These are phyloP conservation scores for Sebastes fasciatus DNA, from an alignment of 2,113 vertebrate species.

Conservation along the genomic window DNA sequence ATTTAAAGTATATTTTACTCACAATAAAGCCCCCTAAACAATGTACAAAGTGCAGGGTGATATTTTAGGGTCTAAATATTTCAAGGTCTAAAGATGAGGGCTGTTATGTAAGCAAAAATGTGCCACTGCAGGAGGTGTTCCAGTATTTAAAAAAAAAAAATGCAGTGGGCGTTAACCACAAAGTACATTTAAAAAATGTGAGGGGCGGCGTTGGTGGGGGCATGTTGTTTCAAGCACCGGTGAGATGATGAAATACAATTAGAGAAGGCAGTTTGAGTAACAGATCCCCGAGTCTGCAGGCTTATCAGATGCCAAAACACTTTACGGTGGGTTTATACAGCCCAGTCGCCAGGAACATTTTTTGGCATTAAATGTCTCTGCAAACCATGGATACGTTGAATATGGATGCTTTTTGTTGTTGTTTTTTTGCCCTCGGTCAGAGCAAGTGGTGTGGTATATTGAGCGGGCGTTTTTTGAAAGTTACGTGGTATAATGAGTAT, in stretches of 20 bases:
- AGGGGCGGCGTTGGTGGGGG: neutral
- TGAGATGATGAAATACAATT: neutral
- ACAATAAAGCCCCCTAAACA: neutral
- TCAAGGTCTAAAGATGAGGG: neutral
- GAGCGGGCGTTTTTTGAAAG: no score
- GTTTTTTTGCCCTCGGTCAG: no score
- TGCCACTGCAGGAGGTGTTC: neutral
- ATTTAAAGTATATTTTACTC: neutral
- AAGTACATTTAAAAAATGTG: neutral
- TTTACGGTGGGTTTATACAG: neutral
- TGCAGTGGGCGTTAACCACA: conserved; percentile 1
- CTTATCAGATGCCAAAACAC: neutral
- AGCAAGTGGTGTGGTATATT: no score
- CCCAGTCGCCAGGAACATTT: no score
- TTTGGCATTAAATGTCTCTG: no score
- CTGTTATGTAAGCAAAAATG: neutral
- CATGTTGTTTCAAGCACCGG: neutral
- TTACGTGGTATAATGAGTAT: no score
- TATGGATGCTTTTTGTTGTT: no score
- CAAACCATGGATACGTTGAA: no score
- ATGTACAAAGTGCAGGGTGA: no score
- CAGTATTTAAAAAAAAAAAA: neutral
- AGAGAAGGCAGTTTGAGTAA: neutral
- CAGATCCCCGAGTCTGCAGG: neutral
- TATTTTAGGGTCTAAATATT: neutral